Base-by-base conservation (phyloP, 2,888 invertebrate species). In the Eupeodes luniger region DNA sequence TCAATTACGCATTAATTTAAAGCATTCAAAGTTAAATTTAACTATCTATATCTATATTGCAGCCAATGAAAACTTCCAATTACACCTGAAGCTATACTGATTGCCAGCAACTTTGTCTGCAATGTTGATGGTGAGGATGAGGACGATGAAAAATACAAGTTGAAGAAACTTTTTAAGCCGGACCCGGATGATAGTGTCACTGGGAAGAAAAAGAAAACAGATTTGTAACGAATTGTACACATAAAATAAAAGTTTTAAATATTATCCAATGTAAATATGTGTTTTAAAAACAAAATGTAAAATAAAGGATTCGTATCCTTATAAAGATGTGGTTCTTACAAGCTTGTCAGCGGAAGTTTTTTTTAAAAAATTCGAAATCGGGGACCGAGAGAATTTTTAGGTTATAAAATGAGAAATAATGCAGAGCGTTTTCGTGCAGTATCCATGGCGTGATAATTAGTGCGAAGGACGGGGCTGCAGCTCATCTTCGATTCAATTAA, bases 41-140 rank as follows among this genome's bases (percentile, higher is more conserved):
- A 94, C 59, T 95, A 94, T 91, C 94, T 95, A 80, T 94, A 94
- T 92, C 94, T 94, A 92, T 94, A 94, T 92, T 94, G 94, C 1
- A 91, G 88, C 83, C 90, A 90, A 67, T 91, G 90, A 81, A 90
- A 89, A 76, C 88, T 81, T 79, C 87, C 90, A 83, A 90, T 89
- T 85, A 89, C 87, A 77, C 81, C 81, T 78, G 89, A 88, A 86
- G 85, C 85, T 81, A 88, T 81, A 84, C 81, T 87, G 85, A 90
- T 84, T 77, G 89, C 85, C 61, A 86, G 78, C 81, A 85, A 89
- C 84, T 87, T 81, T 82, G 86, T 74, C 72, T 89, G 81, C 62
- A 89, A 57, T 66, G 86, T 62, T 74, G 84, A 80, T 61, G 90
- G 74, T 16, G 90, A 83, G 5, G 90, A 89, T 75, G 91, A 90